Conservation (phyloP, 1,140 invertebrate genomes). For the Megathymus violae region DNA sequence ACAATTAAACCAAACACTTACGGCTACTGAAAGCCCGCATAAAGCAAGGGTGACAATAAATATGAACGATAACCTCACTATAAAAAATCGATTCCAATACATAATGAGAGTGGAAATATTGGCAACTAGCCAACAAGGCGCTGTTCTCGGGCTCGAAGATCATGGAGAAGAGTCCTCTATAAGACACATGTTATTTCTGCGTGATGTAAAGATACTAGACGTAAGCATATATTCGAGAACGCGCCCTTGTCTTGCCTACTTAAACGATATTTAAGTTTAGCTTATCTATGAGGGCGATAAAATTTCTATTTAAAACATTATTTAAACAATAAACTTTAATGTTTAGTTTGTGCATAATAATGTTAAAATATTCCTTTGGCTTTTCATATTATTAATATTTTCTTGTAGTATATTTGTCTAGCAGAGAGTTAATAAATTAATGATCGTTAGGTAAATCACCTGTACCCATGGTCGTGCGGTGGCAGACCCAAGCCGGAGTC, state of each 20-base stretch:
- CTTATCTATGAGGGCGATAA: constrained; percentile 2
- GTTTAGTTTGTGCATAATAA: constrained; percentile 4
- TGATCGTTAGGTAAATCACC: constrained; percentile 55
- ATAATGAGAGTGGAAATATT: constrained; percentile 67
- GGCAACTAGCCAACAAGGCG: constrained; percentile 66
- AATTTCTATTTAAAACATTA: constrained; percentile 4
- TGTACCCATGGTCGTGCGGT: constrained; percentile 86
- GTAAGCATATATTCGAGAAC: constrained; percentile 59
- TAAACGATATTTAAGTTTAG: constrained; percentile 48
- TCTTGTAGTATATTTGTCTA: constrained; percentile 18
- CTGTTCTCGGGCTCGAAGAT: constrained; percentile 34
- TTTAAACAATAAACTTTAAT: not conserved
- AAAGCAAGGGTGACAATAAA: constrained; percentile 67
- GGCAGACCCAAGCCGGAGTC: constrained; percentile 92
- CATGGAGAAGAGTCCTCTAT: constrained; percentile 40
- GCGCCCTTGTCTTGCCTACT: constrained; percentile 58
- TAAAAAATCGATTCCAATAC: constrained; percentile 72
- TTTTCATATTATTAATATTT: constrained; percentile 4
- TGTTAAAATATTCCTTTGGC: constrained; percentile 6
- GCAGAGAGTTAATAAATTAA: constrained; percentile 22
- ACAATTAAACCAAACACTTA: constrained; percentile 63
- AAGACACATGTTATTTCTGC: constrained; percentile 59
- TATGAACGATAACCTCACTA: constrained; percentile 62
- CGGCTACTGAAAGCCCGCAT: constrained; percentile 55
- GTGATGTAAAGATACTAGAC: constrained; percentile 59